These are phyloP conservation scores for Malthinus seriepunctatus DNA, from an alignment of 2,888 invertebrate genomes.

Conservation along the genomic window DNA sequence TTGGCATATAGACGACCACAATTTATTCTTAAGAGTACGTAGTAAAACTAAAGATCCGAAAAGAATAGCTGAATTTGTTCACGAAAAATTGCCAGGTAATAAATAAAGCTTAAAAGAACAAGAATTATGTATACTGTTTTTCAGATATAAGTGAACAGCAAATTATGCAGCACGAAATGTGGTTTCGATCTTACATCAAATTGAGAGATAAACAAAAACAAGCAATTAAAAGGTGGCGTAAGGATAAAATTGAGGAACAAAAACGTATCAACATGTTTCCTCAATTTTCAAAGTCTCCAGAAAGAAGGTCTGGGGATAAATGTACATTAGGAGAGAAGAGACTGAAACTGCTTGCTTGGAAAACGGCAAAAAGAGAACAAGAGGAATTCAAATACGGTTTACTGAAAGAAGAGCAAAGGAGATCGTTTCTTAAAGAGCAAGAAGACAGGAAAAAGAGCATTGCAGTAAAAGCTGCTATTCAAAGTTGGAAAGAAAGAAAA, in stretches of 20 bases:
- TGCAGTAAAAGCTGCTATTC: background rate
- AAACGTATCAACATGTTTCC: background rate
- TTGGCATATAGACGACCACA: constrained; percentile 62
- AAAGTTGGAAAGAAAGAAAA: background rate
- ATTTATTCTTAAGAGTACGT: constrained; percentile 55
- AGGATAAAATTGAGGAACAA: constrained; percentile 35
- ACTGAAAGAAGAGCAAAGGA: background rate
- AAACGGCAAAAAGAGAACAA: background rate
- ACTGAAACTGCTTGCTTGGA: background rate
- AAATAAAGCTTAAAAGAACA: background rate
- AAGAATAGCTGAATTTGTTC: constrained; percentile 38
- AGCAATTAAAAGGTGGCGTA: constrained; percentile 55
- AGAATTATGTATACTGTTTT: background rate
- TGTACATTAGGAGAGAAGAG: background rate
- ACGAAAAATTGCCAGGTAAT: constrained; percentile 47
- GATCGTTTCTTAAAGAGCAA: no score
- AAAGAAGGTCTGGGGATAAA: constrained; percentile 11
- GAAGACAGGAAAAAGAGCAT: background rate
- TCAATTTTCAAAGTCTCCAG: background rate
- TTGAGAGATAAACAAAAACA: constrained; percentile 53
- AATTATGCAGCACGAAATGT: constrained; percentile 56
- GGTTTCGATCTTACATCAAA: constrained; percentile 55
- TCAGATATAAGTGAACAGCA: constrained; percentile 48
- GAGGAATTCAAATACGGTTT: background rate
- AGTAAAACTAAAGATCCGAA: constrained; percentile 43